Evolutionary conservation across 2,888 invertebrate genomes (phyloP), one percentile per base, ranked within the genome.

Genomic region (Odontocolon sp.): DNA sequence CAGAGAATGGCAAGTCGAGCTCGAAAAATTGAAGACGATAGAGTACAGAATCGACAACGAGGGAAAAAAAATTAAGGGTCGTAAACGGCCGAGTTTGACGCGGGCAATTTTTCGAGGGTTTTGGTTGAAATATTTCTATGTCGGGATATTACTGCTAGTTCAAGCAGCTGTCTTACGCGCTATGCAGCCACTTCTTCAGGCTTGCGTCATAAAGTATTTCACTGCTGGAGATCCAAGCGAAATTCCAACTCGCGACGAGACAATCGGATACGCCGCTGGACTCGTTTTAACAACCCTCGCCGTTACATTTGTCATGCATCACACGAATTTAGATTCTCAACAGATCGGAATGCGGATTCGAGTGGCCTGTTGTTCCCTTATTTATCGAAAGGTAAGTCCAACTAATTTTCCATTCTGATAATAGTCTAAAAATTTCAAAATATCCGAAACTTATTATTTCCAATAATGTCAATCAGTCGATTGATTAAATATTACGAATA

Each of bases 331-430:
- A n/a, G 67, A 88, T 0, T 86, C 89, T 33, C 84, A 89, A 6
- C 82, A 91, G 64, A 87, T 92, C 63, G 95, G 95, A 8, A 94
- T 94, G 91, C 91, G 93, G 80, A 91, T 94, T 84, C 91, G 95
- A 26, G 92, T 95, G 2, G 94, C 95, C 0, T 93, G 93, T 75
- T 94, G 94, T 82, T 92, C 94, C 0, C 89, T 95, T 1, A 91
- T 95, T 79, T 95, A 94, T 84, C 91, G 94, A 87, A 95, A 95
- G 92, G 94, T 95, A 88, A 84, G 84, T 82, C 16, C n/a, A 23
- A 18, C 33, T 6, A 40, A 42, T 28, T 8, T 14, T 42, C 3
- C 9, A 4, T 45, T 14, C 42, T 59, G 1, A 45, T 9, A n/a
- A 52, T 23, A 18, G 2, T 23, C n/a, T n/a, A 26, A 38, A 4